Percentiles rank a stretch among this genome's conserved stretches.
Conservation (phyloP, 2,888 invertebrate species). For the Zaprionus lineosus region DNA sequence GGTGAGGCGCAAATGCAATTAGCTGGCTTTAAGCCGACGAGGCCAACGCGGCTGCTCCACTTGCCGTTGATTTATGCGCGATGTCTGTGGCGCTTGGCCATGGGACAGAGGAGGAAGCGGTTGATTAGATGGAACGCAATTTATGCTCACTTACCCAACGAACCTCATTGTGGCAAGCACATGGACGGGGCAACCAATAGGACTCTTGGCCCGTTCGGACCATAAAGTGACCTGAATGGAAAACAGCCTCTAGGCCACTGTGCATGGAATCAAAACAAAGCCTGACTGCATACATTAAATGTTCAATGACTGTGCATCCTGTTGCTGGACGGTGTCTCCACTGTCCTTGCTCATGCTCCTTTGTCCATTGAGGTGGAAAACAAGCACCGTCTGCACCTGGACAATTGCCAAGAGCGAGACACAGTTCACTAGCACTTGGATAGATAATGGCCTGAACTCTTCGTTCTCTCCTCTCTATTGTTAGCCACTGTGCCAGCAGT, state of each 20-base stretch:
- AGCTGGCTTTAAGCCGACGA: constrained; percentile 49
- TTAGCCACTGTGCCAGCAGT: constrained; percentile 18
- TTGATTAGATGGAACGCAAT: constrained; percentile 55
- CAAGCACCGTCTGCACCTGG: constrained; percentile 31
- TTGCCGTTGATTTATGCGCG: constrained; percentile 41
- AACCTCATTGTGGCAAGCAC: constrained; percentile 17
- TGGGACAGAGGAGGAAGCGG: neutral
- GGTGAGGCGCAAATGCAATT: constrained; percentile 58
- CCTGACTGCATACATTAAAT: constrained; percentile 67
- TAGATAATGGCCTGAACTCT: constrained; percentile 4
- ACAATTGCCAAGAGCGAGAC: constrained; percentile 39
- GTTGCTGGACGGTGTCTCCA: no score
- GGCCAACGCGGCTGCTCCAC: constrained; percentile 49
- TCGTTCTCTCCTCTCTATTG: neutral
- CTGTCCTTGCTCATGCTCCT: neutral
- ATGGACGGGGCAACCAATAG: constrained; percentile 7
- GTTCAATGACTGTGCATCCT: constrained; percentile 71
- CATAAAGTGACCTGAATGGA: no score
- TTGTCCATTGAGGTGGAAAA: constrained; percentile 26
- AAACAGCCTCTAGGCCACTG: neutral
- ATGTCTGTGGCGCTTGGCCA: constrained; percentile 24
- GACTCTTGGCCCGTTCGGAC: no score
- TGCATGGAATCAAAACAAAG: no score
- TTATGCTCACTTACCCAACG: constrained; percentile 37
- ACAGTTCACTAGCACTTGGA: constrained; percentile 49